Conservation (phyloP, 2,113 vertebrate species). For the Hiodon tergisus region DNA sequence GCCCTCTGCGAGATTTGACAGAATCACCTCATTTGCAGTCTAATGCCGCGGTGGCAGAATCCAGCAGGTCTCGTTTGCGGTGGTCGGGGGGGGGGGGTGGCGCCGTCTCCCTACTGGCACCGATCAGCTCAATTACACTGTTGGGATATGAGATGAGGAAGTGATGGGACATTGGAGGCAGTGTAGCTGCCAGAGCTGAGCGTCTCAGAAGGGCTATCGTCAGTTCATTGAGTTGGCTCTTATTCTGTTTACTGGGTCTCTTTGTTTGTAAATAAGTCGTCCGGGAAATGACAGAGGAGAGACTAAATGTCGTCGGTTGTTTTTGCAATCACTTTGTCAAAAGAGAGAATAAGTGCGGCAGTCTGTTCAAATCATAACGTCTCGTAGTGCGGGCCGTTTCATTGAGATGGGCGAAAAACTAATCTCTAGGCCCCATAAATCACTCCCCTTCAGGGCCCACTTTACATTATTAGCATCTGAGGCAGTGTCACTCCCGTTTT, state of each 20-base stretch:
- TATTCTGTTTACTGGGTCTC: slow-evolving; percentile 25
- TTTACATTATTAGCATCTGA: slow-evolving; percentile 65
- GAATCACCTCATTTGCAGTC: slow-evolving; percentile 20
- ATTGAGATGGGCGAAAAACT: slow-evolving; percentile 56
- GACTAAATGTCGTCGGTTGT: neutral
- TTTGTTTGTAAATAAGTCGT: slow-evolving; percentile 44
- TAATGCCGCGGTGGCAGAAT: slow-evolving; percentile 9
- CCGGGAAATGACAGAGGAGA: slow-evolving; percentile 36
- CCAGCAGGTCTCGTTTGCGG: neutral
- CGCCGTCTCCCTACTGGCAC: slow-evolving; percentile 31
- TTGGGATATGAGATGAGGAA: slow-evolving; percentile 18
- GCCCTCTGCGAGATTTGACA: slow-evolving; percentile 5
- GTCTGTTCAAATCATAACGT: neutral
- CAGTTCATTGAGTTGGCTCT: slow-evolving; percentile 17
- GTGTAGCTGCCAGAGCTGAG: slow-evolving; percentile 8
- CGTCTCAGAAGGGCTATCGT: slow-evolving; percentile 15
- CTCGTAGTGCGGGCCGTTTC: slow-evolving; percentile 13
- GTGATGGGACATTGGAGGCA: neutral
- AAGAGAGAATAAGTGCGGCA: neutral
- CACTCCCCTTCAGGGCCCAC: slow-evolving; percentile 57
- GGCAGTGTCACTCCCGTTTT: slow-evolving; percentile 47
- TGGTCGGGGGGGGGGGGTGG: slow-evolving; percentile 36
- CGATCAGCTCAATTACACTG: slow-evolving; percentile 44
- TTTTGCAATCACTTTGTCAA: neutral
- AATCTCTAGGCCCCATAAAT: slow-evolving; percentile 64